Base-by-base conservation (phyloP, 2,113 vertebrate genomes). In the Phaethornis superciliosus region DNA sequence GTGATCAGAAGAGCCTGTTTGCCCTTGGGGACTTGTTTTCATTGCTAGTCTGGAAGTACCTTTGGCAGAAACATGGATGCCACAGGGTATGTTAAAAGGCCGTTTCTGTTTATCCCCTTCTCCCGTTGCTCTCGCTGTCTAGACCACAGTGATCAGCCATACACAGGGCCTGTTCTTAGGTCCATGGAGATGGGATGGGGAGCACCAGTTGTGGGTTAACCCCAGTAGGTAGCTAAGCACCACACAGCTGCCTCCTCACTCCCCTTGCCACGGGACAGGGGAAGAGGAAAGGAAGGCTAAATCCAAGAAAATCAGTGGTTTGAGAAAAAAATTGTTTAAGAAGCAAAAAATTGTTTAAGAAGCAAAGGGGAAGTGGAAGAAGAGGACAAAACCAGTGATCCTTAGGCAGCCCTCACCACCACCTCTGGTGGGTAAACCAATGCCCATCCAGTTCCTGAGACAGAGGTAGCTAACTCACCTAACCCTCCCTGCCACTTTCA, bases 361-460 rank as follows among this genome's bases (percentile, higher is more conserved):
- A 42, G 35, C 3, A 1, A 63, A 65, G 9, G 9, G 72, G 30
- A 77, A 72, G 24, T 46, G 19, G 7, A 84, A 47, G 44, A 37
- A 42, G 52, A 56, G 44, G 55, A 22, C 33, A 20, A 54, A 82
- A 27, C 10, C 30, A 46, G 22, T 7, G 8, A 24, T 51, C 8
- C 20, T n/a, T 55, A 87, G 49, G 37, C 3, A 40, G 40, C 12
- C 1, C 7, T n/a, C 23, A 18, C 4, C 9, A 47, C 5, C 10
- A 33, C 12, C 14, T 44, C 8, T 30, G 7, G 6, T 1, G 2
- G 15, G 24, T 18, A 47, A n/a, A 40, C 10, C 13, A 21, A 2
- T 24, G 28, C 13, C 15, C 7, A 44, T 26, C 15, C 11, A 33
- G 8, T 32, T 70, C 19, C 76, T 46, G 44, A 80, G 18, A n/a